These are phyloP conservation scores for Wasmannia auropunctata DNA, from an alignment of 1,140 invertebrate species.

Conservation along the genomic window DNA sequence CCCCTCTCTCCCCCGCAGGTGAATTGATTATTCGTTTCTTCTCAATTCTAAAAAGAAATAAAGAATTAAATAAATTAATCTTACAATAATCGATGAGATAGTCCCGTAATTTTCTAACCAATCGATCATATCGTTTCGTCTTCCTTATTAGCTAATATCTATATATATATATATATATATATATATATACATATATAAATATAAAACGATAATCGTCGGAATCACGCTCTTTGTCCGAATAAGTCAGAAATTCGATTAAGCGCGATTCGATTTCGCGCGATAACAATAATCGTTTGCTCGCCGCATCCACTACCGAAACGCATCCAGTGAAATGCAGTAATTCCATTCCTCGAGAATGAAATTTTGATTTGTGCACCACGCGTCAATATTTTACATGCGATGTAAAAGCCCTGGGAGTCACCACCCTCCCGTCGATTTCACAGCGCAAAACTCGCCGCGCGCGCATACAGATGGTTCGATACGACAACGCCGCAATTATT, in stretches of 20 bases:
- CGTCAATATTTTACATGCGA: slow-evolving; percentile 46
- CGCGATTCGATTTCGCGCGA: slow-evolving; percentile 8
- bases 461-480: slow-evolving; percentile 10
- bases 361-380: slow-evolving; percentile 29
- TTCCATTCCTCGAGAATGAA: slow-evolving; percentile 48
- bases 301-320: slow-evolving; percentile 1
- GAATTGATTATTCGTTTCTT: not conserved
- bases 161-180: too few species aligned
- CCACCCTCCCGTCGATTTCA: not conserved
- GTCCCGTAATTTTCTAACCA: not conserved
- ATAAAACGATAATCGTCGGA: not conserved
- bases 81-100: not conserved
- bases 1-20: too few species aligned
- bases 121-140: not conserved
- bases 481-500: slow-evolving; percentile 46
- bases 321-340: slow-evolving; percentile 21
- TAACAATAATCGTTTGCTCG: slow-evolving; percentile 47
- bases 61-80: slow-evolving; percentile 12
- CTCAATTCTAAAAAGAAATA: not conserved
- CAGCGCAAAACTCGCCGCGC: not conserved
- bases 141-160: slow-evolving; percentile 12
- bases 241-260: slow-evolving; percentile 40
- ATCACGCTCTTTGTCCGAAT: slow-evolving; percentile 1
- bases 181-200: too few species aligned
- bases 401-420: slow-evolving; percentile 9